A percentile compares a stretch with the other conserved stretches of the same genome.
These are phyloP conservation scores for Electrophaes corylata DNA, from an alignment of 2,888 invertebrate genomes.

Conservation along the genomic window DNA sequence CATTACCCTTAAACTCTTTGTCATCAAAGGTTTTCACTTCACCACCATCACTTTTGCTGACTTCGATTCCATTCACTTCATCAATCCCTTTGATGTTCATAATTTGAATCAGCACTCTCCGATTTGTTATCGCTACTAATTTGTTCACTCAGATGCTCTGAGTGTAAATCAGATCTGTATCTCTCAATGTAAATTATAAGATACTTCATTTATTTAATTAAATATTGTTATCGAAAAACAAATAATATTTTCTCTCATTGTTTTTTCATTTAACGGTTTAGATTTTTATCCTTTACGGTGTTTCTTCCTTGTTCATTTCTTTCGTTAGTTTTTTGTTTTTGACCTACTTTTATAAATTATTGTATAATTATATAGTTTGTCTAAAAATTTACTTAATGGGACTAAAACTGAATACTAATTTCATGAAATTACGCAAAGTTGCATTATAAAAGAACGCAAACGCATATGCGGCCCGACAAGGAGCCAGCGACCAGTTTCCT, in stretches of 20 bases:
- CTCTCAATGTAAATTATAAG: constrained; percentile 5
- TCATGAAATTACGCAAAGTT: too few species aligned
- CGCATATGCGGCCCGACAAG: too few species aligned
- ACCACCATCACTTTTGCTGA: constrained; percentile 7
- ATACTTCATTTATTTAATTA: constrained; percentile 14
- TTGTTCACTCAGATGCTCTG: constrained; percentile 8
- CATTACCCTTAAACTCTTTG: constrained; percentile 31
- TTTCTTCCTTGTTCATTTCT: too few species aligned
- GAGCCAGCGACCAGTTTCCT: too few species aligned
- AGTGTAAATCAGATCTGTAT: too few species aligned
- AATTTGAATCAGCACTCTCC: constrained; percentile 19
- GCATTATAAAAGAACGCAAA: too few species aligned
- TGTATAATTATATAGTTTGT: too few species aligned
- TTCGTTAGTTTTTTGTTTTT: too few species aligned
- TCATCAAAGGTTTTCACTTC: constrained; percentile 25
- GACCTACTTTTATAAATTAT: too few species aligned
- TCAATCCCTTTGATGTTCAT: constrained; percentile 24
- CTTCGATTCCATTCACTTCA: constrained; percentile 2
- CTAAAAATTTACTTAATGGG: too few species aligned
- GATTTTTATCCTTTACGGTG: neutral
- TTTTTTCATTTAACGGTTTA: neutral
- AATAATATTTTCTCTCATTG: constrained; percentile 9
- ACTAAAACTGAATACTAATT: too few species aligned
- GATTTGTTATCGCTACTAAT: constrained; percentile 19
- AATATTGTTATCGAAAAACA: constrained; percentile 28